Evolutionary conservation across 2,888 invertebrate species (phyloP), one percentile per base, ranked within the genome.

Genomic region (Cenopis cana): DNA sequence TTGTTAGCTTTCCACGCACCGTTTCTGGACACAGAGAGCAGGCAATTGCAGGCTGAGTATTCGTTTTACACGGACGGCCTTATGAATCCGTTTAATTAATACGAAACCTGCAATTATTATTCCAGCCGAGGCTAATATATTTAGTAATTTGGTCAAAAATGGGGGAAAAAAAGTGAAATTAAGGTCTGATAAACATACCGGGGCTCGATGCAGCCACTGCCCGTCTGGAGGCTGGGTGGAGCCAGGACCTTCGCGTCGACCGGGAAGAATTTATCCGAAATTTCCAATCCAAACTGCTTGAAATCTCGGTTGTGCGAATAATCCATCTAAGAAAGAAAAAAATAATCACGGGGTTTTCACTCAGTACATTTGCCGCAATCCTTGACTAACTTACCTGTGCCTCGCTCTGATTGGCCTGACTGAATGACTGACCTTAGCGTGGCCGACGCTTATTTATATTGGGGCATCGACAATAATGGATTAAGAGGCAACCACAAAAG

Each of bases 281-380:
- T 96, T 6, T 95, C 94, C 71, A 99, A 93, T 1, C 97, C 98
- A 88, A 99, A 99, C 76, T 96, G 95, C 79, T 94, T 94, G 68
- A 98, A 95, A 75, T 94, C 83, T 5, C 57, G 62, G 71, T 89
- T 92, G 1, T 72, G 79, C 0, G 89, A 82, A 74, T 93, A 93
- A 38, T 89, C 88, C 90, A 93, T 93, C 93, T 93, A 80, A 57
- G 76, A 79, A 61, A 46, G 61, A 64, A 57, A 20, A 46, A 1
- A 12, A 20, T 2, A 11, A 17, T 17, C 8, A 5, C 14, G 12
- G 12, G 14, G 9, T 38, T 1, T 11, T 0, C 11, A 38, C 11
- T n/a, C n/a, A n/a, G n/a, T n/a, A n/a, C n/a, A n/a, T n/a, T n/a
- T n/a, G n/a, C n/a, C n/a, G n/a, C n/a, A n/a, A n/a, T n/a, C n/a